These are phyloP conservation scores for Micromesistius poutassou DNA, from an alignment of 2,797 vertebrate species.

Conservation along the genomic window DNA sequence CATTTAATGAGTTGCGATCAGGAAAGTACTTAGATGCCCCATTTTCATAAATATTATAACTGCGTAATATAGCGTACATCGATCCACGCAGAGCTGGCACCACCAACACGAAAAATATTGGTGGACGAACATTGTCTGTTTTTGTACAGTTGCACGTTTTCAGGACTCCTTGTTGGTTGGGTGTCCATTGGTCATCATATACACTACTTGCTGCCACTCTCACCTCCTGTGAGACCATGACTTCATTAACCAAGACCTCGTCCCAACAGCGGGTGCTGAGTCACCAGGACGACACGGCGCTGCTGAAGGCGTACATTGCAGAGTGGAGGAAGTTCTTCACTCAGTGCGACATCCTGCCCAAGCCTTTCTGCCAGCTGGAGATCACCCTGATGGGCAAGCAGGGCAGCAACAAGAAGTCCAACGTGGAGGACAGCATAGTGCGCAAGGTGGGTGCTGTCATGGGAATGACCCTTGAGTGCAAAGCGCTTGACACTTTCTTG, in stretches of 20 bases:
- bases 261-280: constrained; percentile 85
- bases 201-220: neutral
- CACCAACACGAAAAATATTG: neutral
- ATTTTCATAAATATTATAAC: neutral
- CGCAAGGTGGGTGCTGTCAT: constrained; percentile 79
- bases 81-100: neutral
- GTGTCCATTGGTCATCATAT: neutral
- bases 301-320: constrained; percentile 94
- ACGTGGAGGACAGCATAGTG: constrained; percentile 95
- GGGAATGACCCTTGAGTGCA: neutral
- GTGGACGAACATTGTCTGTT: neutral
- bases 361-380: constrained; percentile 95
- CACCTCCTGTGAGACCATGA: neutral
- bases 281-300: constrained; percentile 94
- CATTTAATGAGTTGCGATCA: neutral
- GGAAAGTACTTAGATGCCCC: neutral
- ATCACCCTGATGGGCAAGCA: constrained; percentile 87
- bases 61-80: neutral
- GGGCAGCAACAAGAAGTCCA: constrained; percentile 95
- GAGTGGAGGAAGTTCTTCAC: constrained; percentile 99
- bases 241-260: neutral
- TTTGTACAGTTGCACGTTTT: neutral
- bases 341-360: constrained; percentile 94
- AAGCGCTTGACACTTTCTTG: neutral
- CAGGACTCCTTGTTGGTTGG: neutral